Percentiles rank a stretch among this genome's conserved stretches.
Conservation (phyloP, 1,140 invertebrate genomes). For the Pseudomyrmex flavicornis region DNA sequence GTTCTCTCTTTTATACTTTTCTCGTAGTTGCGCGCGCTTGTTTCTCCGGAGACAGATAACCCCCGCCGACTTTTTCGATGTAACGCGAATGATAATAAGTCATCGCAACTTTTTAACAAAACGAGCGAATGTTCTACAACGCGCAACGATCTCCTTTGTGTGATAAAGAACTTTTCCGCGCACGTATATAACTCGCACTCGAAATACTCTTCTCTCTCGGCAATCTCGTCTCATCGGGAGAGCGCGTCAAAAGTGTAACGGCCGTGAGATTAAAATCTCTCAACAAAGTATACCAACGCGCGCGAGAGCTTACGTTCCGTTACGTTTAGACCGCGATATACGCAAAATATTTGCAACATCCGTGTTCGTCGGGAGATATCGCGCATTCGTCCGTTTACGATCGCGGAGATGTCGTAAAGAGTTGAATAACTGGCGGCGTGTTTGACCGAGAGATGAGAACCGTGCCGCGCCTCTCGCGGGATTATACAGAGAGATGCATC, state of each 20-base stretch:
- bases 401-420: slow-evolving; percentile 78
- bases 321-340: background rate
- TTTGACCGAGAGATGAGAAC: slow-evolving; percentile 75
- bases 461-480: slow-evolving; percentile 5
- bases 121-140: background rate
- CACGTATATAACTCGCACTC: background rate
- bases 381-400: slow-evolving; percentile 61
- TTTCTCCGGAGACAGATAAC: slow-evolving; percentile 30
- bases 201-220: too few species aligned
- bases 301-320: background rate
- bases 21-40: background rate
- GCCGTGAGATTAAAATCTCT: slow-evolving; percentile 14
- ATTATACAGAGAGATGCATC: background rate
- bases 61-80: background rate
- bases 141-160: background rate
- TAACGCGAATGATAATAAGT: slow-evolving; percentile 9
- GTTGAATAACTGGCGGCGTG: slow-evolving; percentile 69
- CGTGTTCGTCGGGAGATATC: background rate
- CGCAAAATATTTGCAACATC: background rate
- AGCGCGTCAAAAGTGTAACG: slow-evolving; percentile 14
- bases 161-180: background rate
- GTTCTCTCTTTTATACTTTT: background rate
- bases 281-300: background rate
- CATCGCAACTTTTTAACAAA: slow-evolving; percentile 3
- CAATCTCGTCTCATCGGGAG: background rate